These are phyloP conservation scores for Florisuga fusca DNA, from an alignment of 2,797 vertebrate species.

Conservation along the genomic window DNA sequence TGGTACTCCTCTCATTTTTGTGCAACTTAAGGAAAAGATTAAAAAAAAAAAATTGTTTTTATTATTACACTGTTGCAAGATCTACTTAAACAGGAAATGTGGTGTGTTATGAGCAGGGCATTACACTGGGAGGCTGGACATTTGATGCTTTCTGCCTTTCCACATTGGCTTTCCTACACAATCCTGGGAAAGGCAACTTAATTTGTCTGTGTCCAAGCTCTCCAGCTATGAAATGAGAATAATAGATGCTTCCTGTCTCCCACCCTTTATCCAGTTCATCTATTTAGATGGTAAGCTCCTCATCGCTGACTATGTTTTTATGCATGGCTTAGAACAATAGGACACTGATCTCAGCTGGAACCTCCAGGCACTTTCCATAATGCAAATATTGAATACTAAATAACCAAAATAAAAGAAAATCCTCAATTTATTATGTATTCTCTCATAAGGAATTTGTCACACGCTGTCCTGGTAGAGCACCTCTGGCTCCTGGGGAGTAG, in stretches of 20 bases:
- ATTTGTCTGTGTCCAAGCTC: conserved; percentile 35
- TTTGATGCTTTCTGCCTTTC: not conserved
- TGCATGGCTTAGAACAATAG: conserved; percentile 62
- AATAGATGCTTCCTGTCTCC: conserved; percentile 65
- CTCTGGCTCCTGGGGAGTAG: not conserved
- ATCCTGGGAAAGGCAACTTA: conserved; percentile 37
- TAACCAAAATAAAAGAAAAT: conserved; percentile 69
- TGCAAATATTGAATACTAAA: conserved; percentile 67
- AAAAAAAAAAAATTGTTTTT: not conserved
- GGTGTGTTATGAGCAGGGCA: not conserved
- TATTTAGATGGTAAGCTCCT: conserved; percentile 66
- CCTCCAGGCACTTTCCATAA: conserved; percentile 66
- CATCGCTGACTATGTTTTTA: conserved; percentile 42
- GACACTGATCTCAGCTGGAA: conserved; percentile 59
- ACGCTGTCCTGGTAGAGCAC: conserved; percentile 6
- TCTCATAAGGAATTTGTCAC: conserved; percentile 36
- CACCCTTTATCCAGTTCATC: conserved; percentile 60
- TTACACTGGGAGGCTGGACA: not conserved
- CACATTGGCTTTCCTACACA: not conserved
- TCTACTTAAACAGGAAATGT: not conserved
- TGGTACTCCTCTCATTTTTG: conserved; percentile 23
- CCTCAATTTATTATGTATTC: conserved; percentile 62
- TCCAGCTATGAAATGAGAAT: conserved; percentile 64
- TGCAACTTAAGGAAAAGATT: not conserved
- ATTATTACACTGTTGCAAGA: not conserved